Evolutionary conservation across 2,797 vertebrate genomes (phyloP), one percentile per base, ranked within the genome.

Genomic region (Graptemys geographica): DNA sequence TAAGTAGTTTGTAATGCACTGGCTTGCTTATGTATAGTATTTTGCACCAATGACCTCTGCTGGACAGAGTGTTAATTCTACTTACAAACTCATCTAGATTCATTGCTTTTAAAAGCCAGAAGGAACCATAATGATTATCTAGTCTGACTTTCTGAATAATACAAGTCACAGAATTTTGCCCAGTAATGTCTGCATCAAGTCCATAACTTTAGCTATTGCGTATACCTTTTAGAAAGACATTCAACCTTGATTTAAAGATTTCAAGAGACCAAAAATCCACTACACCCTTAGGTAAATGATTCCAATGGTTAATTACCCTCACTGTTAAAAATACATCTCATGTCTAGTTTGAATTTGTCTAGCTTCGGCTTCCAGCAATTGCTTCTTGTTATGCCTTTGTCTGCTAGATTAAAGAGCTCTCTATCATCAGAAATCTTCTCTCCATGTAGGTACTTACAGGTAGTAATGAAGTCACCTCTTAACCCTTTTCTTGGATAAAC

Each of bases 1-100:
- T n/a, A 69, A 69, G 5, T n/a, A n/a, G 79, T 53, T 65, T 37
- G 74, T 52, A 84, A 12, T 31, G 31, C 79, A 4, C 4, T 0
- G 0, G 19, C 62, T 57, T 72, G 41, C 33, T n/a, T 8, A 41
- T 5, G 33, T 7, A 13, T 1, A 85, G 84, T 55, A 82, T 69
- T 69, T 89, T 27, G 33, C 92, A 92, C 65, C 78, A 93, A 92
- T 96, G 97, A 96, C 97, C 94, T 94, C 96, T 96, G 12, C 86
- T 94, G 97, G 97, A 83, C 16, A 69, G 16, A 37, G 62, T 21
- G 33, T 69, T 69, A 69, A 69, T 69, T 37, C 62, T n/a, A 69
- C 33, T 69, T 37, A 69, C 18, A 69, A 33, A 69, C 62, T 33
- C 28, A 62, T 33, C 59, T 62, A 59, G 57, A 31, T 31, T 59